Percentiles rank a stretch among this genome's conserved stretches.
phyloP scores from a whole-genome alignment of 2,113 vertebrate species.

The Upupa epops region DNA sequence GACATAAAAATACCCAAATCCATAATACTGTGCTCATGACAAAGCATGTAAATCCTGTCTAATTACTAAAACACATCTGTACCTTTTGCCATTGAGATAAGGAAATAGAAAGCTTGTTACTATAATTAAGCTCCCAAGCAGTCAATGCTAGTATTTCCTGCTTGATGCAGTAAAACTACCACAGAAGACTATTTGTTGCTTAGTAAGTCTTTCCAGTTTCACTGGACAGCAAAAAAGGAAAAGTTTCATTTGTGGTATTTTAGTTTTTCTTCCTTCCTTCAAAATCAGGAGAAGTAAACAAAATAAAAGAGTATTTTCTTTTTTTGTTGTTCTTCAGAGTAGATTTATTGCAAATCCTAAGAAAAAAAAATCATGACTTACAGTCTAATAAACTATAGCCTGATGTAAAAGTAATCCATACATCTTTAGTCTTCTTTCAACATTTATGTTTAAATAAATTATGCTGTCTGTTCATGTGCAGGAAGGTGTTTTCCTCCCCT shows the following conservation, averaged over 20 bases:
- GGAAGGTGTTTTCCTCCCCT: background rate
- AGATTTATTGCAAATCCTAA: background rate
- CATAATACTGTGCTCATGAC: background rate
- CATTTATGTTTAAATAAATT: background rate
- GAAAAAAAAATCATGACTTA: background rate
- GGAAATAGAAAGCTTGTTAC: background rate
- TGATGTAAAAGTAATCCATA: background rate
- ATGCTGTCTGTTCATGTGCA: background rate
- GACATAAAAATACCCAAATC: background rate
- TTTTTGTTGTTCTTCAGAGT: background rate
- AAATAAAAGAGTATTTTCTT: background rate
- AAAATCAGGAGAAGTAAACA: background rate
- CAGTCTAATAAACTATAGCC: background rate
- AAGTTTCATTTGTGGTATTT: slow-evolving; percentile 9
- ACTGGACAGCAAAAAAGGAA: slow-evolving; percentile 9
- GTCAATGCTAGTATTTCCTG: slow-evolving; percentile 34
- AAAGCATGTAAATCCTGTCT: background rate
- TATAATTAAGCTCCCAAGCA: slow-evolving; percentile 42
- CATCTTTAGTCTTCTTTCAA: background rate
- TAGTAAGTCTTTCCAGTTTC: slow-evolving; percentile 27
- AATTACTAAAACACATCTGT: background rate
- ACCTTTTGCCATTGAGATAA: background rate
- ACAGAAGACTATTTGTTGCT: slow-evolving; percentile 25
- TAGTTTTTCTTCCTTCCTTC: background rate
- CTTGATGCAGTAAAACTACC: slow-evolving; percentile 21